phyloP scores from a whole-genome alignment of 37 sponge, comb jelly and placozoan species.

The Hexactinellida sp. region DNA sequence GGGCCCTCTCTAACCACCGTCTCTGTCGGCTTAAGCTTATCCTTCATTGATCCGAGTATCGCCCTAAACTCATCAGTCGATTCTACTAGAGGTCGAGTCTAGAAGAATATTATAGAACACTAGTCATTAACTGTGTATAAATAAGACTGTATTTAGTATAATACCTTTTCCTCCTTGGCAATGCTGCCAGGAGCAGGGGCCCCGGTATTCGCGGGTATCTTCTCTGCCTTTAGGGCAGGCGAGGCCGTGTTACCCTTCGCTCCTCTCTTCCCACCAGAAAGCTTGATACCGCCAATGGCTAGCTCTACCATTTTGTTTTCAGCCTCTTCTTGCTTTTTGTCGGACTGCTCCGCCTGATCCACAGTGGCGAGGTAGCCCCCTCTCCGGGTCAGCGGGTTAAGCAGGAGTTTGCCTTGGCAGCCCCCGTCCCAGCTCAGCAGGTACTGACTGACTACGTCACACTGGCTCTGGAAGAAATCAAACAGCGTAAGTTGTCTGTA shows the following conservation, averaged over 20 bases:
- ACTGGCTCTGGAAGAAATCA: background rate
- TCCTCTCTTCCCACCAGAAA: background rate
- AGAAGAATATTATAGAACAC: background rate
- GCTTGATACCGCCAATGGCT: background rate
- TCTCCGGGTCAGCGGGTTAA: slow-evolving; percentile 6
- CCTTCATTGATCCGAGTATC: slow-evolving; percentile 24
- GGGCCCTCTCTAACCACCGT: slow-evolving; percentile 35
- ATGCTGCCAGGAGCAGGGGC: background rate
- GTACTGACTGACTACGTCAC: background rate
- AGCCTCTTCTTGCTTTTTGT: slow-evolving; percentile 34
- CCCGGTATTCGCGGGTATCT: background rate
- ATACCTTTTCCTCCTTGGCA: background rate
- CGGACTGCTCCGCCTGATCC: slow-evolving; percentile 25
- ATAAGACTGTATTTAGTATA: background rate
- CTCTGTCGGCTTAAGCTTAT: slow-evolving; percentile 44
- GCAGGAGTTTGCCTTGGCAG: background rate
- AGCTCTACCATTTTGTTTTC: background rate
- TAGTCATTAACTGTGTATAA: background rate
- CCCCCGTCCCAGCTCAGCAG: background rate
- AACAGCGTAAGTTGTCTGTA: too few relatives aligned
- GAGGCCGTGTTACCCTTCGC: background rate
- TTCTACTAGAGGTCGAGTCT: background rate
- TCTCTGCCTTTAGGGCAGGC: background rate
- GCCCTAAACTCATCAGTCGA: background rate
- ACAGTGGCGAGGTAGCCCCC: slow-evolving; percentile 61